Percentiles rank a stretch among this genome's conserved stretches.
These are phyloP conservation scores for Zoanthus gigantus DNA, from an alignment of 92 coral and sea anemone genomes.

Conservation along the genomic window DNA sequence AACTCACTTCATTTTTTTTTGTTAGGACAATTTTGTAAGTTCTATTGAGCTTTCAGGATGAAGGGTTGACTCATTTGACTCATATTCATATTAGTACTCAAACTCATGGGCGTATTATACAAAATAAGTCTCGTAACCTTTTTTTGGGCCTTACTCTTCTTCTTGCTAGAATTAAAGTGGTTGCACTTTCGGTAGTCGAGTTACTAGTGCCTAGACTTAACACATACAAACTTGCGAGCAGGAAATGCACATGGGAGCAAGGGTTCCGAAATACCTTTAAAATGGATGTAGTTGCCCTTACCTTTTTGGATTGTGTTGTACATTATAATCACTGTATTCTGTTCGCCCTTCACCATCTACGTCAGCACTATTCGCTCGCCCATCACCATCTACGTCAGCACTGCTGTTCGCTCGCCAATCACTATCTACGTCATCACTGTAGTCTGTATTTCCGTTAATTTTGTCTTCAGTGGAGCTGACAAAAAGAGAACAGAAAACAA, in stretches of 20 bases:
- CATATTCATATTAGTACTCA: neutral
- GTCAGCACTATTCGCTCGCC: neutral
- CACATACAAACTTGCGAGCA: neutral
- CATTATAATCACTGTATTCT: no score
- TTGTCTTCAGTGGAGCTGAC: constrained; percentile 48
- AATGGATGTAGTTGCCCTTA: neutral
- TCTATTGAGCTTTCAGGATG: neutral
- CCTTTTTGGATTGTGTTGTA: neutral
- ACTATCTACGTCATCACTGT: neutral
- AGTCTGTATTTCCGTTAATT: neutral
- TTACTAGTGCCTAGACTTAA: neutral
- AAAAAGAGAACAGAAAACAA: constrained; percentile 40
- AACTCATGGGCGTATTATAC: neutral
- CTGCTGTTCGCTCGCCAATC: no score
- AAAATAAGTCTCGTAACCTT: neutral
- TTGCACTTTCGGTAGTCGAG: neutral
- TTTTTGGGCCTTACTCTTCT: neutral
- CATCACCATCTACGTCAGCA: neutral
- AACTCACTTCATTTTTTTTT: neutral
- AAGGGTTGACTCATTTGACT: neutral
- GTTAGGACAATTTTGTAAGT: neutral
- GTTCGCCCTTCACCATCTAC: neutral
- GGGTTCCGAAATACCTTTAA: neutral
- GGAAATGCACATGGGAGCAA: neutral
- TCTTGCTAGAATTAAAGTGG: neutral